Percentiles rank a stretch among this genome's conserved stretches.
Evolutionary conservation across 2,888 invertebrate species (phyloP).

Genomic region (Perdita meconis): DNA sequence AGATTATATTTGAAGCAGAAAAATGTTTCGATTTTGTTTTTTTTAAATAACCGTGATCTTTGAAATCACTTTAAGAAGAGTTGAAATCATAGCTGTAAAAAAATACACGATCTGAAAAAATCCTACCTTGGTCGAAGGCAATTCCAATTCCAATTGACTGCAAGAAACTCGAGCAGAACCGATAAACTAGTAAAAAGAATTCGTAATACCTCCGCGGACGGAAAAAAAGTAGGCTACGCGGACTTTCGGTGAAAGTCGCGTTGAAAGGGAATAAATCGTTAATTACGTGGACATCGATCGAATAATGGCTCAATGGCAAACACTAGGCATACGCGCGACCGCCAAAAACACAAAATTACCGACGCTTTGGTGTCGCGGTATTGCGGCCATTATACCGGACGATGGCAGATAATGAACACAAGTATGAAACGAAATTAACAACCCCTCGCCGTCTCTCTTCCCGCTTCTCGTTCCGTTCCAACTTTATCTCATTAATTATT

Average conservation of each 20-base stretch:
- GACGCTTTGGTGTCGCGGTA: conserved; percentile 28
- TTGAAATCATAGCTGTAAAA: no score
- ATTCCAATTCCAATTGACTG: no score
- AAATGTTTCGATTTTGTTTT: no score
- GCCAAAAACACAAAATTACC: conserved; percentile 42
- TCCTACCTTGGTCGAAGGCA: no score
- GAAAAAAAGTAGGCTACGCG: background rate
- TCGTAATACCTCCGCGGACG: background rate
- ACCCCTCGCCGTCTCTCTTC: conserved; percentile 29
- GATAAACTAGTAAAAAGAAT: no score
- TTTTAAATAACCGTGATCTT: no score
- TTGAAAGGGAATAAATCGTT: conserved; percentile 13
- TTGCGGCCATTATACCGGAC: conserved; percentile 41
- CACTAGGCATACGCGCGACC: conserved; percentile 10
- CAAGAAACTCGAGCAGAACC: no score
- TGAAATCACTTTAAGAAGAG: no score
- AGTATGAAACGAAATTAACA: conserved; percentile 58
- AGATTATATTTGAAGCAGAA: no score
- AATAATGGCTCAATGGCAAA: background rate
- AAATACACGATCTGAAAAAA: no score
- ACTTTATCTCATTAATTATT: conserved; percentile 60
- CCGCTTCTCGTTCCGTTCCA: conserved; percentile 23
- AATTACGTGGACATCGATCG: conserved; percentile 18
- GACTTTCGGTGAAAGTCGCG: background rate
- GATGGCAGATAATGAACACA: conserved; percentile 53